A percentile compares a stretch with the other conserved stretches of the same genome.
Conservation (phyloP, 2,113 vertebrate genomes). For the Ifrita kowaldi region DNA sequence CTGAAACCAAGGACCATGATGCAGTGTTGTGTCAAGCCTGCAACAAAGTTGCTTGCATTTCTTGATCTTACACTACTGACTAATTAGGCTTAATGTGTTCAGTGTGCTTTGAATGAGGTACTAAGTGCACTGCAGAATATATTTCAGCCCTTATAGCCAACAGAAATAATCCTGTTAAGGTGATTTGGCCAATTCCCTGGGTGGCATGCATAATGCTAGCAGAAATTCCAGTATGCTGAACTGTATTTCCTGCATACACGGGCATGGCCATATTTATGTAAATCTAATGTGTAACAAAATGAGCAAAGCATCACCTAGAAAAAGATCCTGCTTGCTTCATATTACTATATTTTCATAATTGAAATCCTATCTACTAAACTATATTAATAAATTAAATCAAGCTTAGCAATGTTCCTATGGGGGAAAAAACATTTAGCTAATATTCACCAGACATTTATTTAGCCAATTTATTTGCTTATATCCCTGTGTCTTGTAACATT, state of each 20-base stretch:
- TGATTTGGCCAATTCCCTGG: neutral
- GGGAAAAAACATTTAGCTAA: constrained; percentile 5
- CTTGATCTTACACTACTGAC: neutral
- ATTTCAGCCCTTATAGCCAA: neutral
- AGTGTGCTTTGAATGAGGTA: neutral
- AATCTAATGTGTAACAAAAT: neutral
- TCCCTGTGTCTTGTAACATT: neutral
- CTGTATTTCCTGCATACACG: neutral
- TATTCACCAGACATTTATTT: constrained; percentile 7
- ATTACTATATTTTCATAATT: neutral
- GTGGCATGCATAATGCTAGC: neutral
- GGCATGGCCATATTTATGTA: neutral
- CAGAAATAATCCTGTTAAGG: neutral
- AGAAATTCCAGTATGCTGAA: neutral
- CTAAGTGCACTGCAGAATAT: neutral
- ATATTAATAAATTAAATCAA: constrained; percentile 38
- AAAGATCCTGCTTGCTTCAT: neutral
- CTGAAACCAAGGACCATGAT: neutral
- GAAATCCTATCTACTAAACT: neutral
- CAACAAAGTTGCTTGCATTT: neutral
- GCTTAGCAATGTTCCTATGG: neutral
- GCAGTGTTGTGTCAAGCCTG: neutral
- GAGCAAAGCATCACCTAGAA: neutral
- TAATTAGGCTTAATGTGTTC: neutral
- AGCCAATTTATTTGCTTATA: neutral